Conservation (phyloP, 1,140 invertebrate species). For the Nixonia krombeini region DNA sequence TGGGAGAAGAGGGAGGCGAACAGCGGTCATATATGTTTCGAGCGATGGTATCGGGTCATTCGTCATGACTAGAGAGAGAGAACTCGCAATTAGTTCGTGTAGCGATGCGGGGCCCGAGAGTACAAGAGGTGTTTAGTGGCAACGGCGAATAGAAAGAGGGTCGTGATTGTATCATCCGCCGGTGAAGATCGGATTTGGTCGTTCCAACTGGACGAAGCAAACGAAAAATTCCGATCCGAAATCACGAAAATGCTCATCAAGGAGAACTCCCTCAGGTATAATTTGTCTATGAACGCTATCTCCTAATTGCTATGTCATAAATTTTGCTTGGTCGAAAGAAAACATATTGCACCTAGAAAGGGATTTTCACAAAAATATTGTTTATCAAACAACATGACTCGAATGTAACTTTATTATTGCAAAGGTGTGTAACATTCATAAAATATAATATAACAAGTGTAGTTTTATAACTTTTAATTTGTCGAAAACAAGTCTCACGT, state of each 20-base stretch:
- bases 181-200: conserved; percentile 44
- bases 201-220: conserved; percentile 37
- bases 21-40: conserved; percentile 18
- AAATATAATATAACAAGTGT: too few species aligned
- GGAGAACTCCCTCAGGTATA: conserved; percentile 67
- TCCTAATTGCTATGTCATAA: too few species aligned
- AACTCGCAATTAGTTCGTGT: conserved; percentile 59
- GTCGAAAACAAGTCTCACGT: too few species aligned
- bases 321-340: background rate
- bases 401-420: too few species aligned
- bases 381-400: too few species aligned
- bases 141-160: conserved; percentile 51
- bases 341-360: too few species aligned
- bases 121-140: conserved; percentile 36
- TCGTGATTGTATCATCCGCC: conserved; percentile 61
- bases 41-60: conserved; percentile 25
- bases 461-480: too few species aligned
- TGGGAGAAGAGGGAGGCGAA: background rate
- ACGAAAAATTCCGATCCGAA: conserved; percentile 38
- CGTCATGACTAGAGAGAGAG: conserved; percentile 28
- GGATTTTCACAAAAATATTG: too few species aligned
- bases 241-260: conserved; percentile 65
- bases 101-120: conserved; percentile 62
- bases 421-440: too few species aligned
- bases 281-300: background rate